These are phyloP conservation scores for Lasioglossum malachurum DNA, from an alignment of 2,888 invertebrate species.

Conservation along the genomic window DNA sequence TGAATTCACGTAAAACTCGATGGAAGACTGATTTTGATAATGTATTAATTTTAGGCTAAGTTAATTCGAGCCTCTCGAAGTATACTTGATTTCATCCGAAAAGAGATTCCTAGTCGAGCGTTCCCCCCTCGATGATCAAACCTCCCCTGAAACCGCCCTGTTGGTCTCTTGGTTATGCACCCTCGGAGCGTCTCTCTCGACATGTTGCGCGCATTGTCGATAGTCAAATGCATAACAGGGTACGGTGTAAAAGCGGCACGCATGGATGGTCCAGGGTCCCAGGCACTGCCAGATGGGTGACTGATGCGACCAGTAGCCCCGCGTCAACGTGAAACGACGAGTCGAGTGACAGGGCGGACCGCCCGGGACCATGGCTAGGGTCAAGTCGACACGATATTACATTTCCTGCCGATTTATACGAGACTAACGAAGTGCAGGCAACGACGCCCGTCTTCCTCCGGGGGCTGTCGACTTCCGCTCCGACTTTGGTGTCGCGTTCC, in stretches of 20 bases:
- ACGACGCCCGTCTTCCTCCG: neutral
- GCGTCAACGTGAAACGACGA: constrained; percentile 72
- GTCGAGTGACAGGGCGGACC: constrained; percentile 72
- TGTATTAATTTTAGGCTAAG: neutral
- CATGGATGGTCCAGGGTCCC: constrained; percentile 79
- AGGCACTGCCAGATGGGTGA: constrained; percentile 84
- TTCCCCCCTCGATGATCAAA: neutral
- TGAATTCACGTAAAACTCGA: neutral
- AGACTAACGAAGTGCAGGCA: constrained; percentile 54
- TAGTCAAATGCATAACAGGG: constrained; percentile 80
- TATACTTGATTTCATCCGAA: neutral
- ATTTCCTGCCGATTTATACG: constrained; percentile 67
- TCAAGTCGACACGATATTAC: constrained; percentile 67
- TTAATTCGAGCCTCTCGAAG: neutral
- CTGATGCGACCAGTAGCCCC: constrained; percentile 80
- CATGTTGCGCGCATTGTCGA: constrained; percentile 83
- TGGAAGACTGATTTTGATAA: neutral
- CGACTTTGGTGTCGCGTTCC: neutral
- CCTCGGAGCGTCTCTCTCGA: constrained; percentile 79
- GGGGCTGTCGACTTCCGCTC: constrained; percentile 10
- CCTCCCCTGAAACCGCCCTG: constrained; percentile 39
- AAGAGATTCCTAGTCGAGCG: neutral
- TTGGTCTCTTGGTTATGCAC: constrained; percentile 76
- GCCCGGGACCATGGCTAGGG: constrained; percentile 56
- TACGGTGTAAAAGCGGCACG: constrained; percentile 80